Base-by-base conservation (phyloP, 2,888 invertebrate species). In the Lomographa bimaculata region DNA sequence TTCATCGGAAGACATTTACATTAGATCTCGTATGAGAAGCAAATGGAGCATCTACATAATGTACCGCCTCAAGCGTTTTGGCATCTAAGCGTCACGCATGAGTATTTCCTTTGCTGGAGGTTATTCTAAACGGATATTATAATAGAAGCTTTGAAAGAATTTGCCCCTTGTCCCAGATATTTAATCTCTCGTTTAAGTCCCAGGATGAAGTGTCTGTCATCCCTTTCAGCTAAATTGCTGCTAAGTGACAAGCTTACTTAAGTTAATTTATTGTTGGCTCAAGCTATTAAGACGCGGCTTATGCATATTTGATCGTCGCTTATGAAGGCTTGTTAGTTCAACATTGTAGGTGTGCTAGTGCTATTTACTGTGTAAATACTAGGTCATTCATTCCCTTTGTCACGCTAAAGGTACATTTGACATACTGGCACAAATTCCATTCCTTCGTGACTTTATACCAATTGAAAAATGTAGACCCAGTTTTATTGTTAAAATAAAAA, bases 351-450 rank as follows among this genome's bases (percentile, higher is more conserved):
- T 26, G 38, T 12, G 43, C 18, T 49, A 35, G 49, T 43, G 32
- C 36, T 53, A 37, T 54, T 54, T 50, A 45, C 54, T 57, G 46
- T 57, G 46, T 52, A 60, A 65, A 69, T 66, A 60, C 66, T 59
- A 60, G 63, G 64, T 57, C 63, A 52, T 54, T 58, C 56, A 27
- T 16, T 26, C 55, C 44, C 33, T 59, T 59, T 38, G 51, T 61
- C 76, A 74, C 71, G 81, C 67, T 58, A 79, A 61, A 59, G 56
- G 46, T 65, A 43, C 37, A 46, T 49, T 69, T 65, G 64, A 68
- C 71, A 71, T 65, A 70, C 58, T 72, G 58, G 54, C 67, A 77
- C 65, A 74, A 64, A 75, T 79, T 63, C 55, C 58, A 51, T 47
- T 50, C 32, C 55, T 48, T 71, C 68, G 73, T 75, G 68, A 70